Base-by-base conservation (phyloP, 2,113 vertebrate genomes). In the Craseonycteris thonglongyai region DNA sequence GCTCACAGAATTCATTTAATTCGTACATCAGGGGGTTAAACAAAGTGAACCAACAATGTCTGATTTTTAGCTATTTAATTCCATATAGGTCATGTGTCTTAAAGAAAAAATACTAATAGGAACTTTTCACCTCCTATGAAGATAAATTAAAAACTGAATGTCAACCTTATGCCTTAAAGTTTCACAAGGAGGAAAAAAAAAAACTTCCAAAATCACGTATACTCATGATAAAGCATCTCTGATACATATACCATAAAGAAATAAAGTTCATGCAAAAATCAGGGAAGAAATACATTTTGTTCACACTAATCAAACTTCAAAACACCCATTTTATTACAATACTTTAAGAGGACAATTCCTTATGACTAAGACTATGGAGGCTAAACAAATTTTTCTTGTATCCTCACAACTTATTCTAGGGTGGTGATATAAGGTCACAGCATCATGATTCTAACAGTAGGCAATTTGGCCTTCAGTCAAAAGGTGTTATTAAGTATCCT, bases 101-200 rank as follows among this genome's bases (percentile, higher is more conserved):
- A 63, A 93, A 93, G 40, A 79, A 88, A 91, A 65, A 79, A 35
- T 28, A 72, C 78, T 49, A 95, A 74, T 28, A 74, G 63, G 28
- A 76, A 71, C 33, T 93, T 72, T 90, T 87, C n/a, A 88, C 13
- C 22, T 68, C 40, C 42, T 75, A n/a, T 82, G 56, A 89, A 78
- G 51, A 82, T 65, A 40, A 93, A 87, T 88, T 94, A 90, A 90
- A 92, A 93, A 78, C 18, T 21, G 79, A 93, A 80, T n/a, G 30
- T 71, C 47, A 90, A 91, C 35, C 18, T 63, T 86, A n/a, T 78
- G 49, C 72, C 58, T 72, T 92, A 92, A 94, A 92, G 76, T 88
- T 92, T 84, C 51, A 79, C 49, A 16, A 58, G 26, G n/a, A 91
- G 10, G n/a, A n/a, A 63, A 54, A 63, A 91, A 30, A 66, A 13